Evolutionary conservation across 37 sponge, comb jelly and placozoan genomes (phyloP), one percentile per base, ranked within the genome.

Genomic region (Diacarnus erythraeanus): DNA sequence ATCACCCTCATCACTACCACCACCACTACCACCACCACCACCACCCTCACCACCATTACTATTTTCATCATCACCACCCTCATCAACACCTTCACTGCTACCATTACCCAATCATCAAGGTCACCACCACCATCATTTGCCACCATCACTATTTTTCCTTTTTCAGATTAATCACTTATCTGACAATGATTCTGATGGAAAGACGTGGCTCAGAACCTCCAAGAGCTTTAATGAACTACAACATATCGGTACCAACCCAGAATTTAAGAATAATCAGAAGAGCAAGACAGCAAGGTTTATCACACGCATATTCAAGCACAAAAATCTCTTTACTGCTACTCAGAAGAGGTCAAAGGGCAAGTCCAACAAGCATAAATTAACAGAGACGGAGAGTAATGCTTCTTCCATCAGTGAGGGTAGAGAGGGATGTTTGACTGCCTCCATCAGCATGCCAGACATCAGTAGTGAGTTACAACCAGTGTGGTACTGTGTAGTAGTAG

Each of bases 371-470:
- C 34, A 26, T 61, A 22, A 12, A 33, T 10, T 22, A 38, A 34
- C 3, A 61, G 37, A 23, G n/a, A 43, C 54, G 23, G 51, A 21
- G 23, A 43, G 68, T 4, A 71, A 74, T 25, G 29, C 18, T 5
- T 47, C 59, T 17, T 61, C 57, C 21, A 82, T 35, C 17, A 38
- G 74, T 25, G 58, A 9, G 9, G 23, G 8, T 2, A 56, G 74
- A 22, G 51, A 27, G 72, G 38, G 61, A 58, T 29, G 18, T 34
- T 66, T 87, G 41, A 39, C 81, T 4, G 17, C 59, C n/a, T 87
- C 87, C 42, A 42, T 68, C 15, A 87, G 87, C 61, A 80, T 87
- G 80, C 87, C 87, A 0, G 68, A 80, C 3, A 80, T 85, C 31
- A 78, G 72, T 27, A 42, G 79, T 78, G 65, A 82, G 82, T 72